Percentiles rank a stretch among this genome's conserved stretches.
Evolutionary conservation across 2,888 invertebrate genomes (phyloP).

Genomic region (Acleris cristana): DNA sequence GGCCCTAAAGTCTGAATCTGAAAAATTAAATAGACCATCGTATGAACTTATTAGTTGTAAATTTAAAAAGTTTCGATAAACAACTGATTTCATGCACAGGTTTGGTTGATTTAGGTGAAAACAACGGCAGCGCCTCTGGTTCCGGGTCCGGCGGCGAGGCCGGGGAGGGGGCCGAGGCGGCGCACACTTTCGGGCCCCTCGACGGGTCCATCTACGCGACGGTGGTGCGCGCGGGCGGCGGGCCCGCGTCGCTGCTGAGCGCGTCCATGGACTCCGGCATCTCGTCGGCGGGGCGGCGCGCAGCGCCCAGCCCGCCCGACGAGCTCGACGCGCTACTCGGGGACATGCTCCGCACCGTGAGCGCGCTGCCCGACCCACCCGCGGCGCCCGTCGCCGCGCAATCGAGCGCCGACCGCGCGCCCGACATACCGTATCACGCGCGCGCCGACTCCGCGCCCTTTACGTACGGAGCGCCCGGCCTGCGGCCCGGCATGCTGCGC

Average conservation of each 20-base stretch:
- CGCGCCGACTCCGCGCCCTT: slow-evolving; percentile 94
- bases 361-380: slow-evolving; percentile 88
- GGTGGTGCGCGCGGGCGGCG: slow-evolving; percentile 79
- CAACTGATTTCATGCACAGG: neutral
- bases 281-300: slow-evolving; percentile 88
- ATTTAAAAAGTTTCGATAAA: neutral
- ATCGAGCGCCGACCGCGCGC: slow-evolving; percentile 77
- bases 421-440: slow-evolving; percentile 95
- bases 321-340: slow-evolving; percentile 93
- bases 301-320: slow-evolving; percentile 81
- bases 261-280: slow-evolving; percentile 97
- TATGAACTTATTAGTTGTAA: too few species aligned
- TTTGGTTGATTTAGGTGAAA: slow-evolving; percentile 78
- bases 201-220: slow-evolving; percentile 96
- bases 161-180: slow-evolving; percentile 74
- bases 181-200: slow-evolving; percentile 92
- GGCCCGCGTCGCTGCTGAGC: slow-evolving; percentile 88
- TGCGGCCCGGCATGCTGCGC: slow-evolving; percentile 86
- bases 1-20: too few species aligned
- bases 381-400: slow-evolving; percentile 56
- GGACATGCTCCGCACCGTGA: slow-evolving; percentile 94
- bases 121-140: slow-evolving; percentile 79
- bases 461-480: slow-evolving; percentile 90
- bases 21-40: too few species aligned
- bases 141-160: slow-evolving; percentile 75